These are phyloP conservation scores for Amblyteles armatorius DNA, from an alignment of 2,888 invertebrate species.

Conservation along the genomic window DNA sequence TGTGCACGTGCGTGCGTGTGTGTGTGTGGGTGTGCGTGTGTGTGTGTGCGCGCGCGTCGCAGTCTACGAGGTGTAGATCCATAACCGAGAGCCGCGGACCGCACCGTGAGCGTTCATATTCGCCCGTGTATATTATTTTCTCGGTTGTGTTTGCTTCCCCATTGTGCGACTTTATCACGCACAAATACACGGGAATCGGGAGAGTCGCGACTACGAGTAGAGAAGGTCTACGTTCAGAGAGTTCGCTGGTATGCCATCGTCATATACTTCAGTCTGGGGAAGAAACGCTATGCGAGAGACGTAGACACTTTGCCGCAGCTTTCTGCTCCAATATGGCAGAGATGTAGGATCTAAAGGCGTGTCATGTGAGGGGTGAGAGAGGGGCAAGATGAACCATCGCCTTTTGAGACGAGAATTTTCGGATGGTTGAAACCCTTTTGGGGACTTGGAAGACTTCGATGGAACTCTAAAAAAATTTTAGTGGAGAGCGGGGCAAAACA, in stretches of 20 bases:
- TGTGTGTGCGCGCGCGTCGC: neutral
- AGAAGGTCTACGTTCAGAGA: neutral
- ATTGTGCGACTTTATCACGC: conserved; percentile 43
- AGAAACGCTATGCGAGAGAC: conserved; percentile 25
- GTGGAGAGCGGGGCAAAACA: no score
- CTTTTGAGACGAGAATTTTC: no score
- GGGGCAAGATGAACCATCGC: no score
- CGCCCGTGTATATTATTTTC: conserved; percentile 23
- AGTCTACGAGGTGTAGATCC: neutral
- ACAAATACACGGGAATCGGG: conserved; percentile 20
- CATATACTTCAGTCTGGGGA: conserved; percentile 24
- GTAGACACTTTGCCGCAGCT: conserved; percentile 2
- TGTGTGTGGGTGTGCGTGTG: neutral
- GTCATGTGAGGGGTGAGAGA: neutral
- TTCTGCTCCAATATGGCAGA: neutral
- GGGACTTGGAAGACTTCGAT: no score
- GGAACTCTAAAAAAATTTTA: no score
- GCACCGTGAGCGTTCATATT: neutral
- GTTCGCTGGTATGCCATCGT: neutral
- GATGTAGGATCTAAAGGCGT: neutral
- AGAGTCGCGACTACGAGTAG: neutral
- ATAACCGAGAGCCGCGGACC: neutral
- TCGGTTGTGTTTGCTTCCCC: conserved; percentile 34
- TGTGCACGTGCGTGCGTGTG: no score
- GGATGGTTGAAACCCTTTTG: no score